Percentiles rank a stretch among this genome's conserved stretches.
phyloP scores from a whole-genome alignment of 2,113 vertebrate genomes.

The Terrapene triunguis region DNA sequence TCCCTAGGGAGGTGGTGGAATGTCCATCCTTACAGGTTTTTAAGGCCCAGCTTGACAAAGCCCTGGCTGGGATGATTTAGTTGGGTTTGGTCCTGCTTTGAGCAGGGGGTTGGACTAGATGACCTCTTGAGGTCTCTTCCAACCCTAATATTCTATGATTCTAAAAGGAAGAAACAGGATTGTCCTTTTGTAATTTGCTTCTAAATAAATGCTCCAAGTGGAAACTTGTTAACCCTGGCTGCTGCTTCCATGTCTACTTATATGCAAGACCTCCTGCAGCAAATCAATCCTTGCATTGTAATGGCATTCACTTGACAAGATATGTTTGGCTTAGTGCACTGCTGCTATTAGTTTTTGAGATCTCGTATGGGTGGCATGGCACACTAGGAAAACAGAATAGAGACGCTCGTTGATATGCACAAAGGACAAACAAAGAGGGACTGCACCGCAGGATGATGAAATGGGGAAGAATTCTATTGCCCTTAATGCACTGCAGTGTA shows the following conservation, averaged over 20 bases:
- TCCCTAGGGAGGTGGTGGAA: too few relatives aligned
- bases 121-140: too few relatives aligned
- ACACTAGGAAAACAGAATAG: conserved; percentile 53
- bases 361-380: conserved; percentile 34
- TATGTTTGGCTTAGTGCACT: conserved; percentile 73
- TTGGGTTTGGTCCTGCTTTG: too few relatives aligned
- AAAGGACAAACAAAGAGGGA: conserved; percentile 49
- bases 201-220: conserved; percentile 53
- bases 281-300: conserved; percentile 76
- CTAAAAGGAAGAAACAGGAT: conserved; percentile 36
- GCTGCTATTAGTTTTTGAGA: conserved; percentile 73
- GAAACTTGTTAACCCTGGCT: conserved; percentile 63
- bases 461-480: neutral
- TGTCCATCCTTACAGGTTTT: too few relatives aligned
- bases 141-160: too few relatives aligned
- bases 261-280: conserved; percentile 66
- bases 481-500: conserved; percentile 43
- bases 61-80: too few relatives aligned
- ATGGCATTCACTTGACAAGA: conserved; percentile 67
- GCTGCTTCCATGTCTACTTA: conserved; percentile 62
- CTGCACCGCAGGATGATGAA: neutral
- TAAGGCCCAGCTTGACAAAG: too few relatives aligned
- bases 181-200: conserved; percentile 62
- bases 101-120: too few relatives aligned
- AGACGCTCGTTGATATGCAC: conserved; percentile 26